Percentiles rank a stretch among this genome's conserved stretches.
phyloP scores from a whole-genome alignment of 37 sponge, comb jelly and placozoan species.

The Cladorhizidae sp. region DNA sequence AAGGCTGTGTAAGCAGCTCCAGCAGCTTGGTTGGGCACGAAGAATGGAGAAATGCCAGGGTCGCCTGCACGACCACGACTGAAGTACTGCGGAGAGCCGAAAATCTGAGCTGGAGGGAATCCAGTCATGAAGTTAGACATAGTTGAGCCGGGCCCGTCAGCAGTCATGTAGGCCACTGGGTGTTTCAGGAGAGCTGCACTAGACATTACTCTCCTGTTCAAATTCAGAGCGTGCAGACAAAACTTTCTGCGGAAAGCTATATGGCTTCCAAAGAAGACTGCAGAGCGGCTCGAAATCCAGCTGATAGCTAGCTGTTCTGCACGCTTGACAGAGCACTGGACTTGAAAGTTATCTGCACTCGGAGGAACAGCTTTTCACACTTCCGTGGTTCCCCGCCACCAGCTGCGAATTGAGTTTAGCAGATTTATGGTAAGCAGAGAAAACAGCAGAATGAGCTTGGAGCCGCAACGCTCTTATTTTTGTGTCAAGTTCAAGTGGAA shows the following conservation, averaged over 20 bases:
- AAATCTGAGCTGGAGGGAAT: slow-evolving; percentile 41
- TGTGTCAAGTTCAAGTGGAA: background rate
- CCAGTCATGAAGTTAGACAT: slow-evolving; percentile 53
- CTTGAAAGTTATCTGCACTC: slow-evolving; percentile 25
- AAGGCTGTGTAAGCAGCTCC: background rate
- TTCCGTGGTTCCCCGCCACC: background rate
- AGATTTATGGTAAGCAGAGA: slow-evolving; percentile 1
- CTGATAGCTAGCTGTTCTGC: slow-evolving; percentile 5
- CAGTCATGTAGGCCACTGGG: slow-evolving; percentile 49
- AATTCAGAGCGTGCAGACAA: slow-evolving; percentile 1
- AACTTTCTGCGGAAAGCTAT: background rate
- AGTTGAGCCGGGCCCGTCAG: slow-evolving; percentile 19
- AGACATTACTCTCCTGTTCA: slow-evolving; percentile 16
- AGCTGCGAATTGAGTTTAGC: slow-evolving; percentile 1
- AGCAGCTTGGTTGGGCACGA: slow-evolving; percentile 38
- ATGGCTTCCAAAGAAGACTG: slow-evolving; percentile 14
- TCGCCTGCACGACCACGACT: slow-evolving; percentile 26
- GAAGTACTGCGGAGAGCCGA: slow-evolving; percentile 44
- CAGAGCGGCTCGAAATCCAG: background rate
- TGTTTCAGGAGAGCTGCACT: slow-evolving; percentile 52
- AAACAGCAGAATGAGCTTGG: slow-evolving; percentile 14
- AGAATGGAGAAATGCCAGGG: slow-evolving; percentile 42
- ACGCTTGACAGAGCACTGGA: background rate
- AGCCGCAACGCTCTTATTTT: slow-evolving; percentile 19
- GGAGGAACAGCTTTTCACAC: background rate